Base-by-base conservation (phyloP, 2,888 invertebrate genomes). In the Hirtodrosophila alboralis region DNA sequence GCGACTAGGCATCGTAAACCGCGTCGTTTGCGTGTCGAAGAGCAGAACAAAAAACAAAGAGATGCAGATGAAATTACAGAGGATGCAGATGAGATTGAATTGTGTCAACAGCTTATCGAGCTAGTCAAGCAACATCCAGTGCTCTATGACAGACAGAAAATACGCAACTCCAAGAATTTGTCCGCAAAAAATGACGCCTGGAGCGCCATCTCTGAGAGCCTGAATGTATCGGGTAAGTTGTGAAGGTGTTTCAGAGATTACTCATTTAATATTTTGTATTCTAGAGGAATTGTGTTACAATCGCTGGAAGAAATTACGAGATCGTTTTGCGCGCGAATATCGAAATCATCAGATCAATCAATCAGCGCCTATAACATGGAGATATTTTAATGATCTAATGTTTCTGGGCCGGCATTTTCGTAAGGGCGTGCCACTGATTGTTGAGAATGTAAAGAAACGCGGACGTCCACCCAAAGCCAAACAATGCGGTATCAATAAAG, bases 251-350 rank as follows among this genome's bases (percentile, higher is more conserved):
- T 3, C 8, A 7, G 23, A 23, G 8, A 23, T 7, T 23, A 6
- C 6, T 23, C 1, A 2, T 23, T 5, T 23, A 23, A 5, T 23
- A 23, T 8, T 23, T 23, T 23, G 6, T 23, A 0, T 60, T 59
- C 4, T 12, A 88, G 88, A 89, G 63, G 76, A 88, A 64, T 18
- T 70, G 1, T 84, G 89, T 40, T 89, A 88, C 18, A 87, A 80
- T 23, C 89, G 86, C 16, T 88, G 88, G 88, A 88, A 88, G 21
- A 87, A 86, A 37, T 18, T 88, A 33, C 73, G 88, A 0, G 88
- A 88, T 60, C 85, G 89, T 5, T 88, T 89, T 54, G 78, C 89
- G 0, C 77, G 88, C 3, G 88, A 88, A 60, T 89, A 85, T 67
- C 79, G 88, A 2, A 75, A 77, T 33, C 65, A 86, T 21, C 83